Base-by-base conservation (phyloP, 2,888 invertebrate genomes). In the Octodonta nipae region DNA sequence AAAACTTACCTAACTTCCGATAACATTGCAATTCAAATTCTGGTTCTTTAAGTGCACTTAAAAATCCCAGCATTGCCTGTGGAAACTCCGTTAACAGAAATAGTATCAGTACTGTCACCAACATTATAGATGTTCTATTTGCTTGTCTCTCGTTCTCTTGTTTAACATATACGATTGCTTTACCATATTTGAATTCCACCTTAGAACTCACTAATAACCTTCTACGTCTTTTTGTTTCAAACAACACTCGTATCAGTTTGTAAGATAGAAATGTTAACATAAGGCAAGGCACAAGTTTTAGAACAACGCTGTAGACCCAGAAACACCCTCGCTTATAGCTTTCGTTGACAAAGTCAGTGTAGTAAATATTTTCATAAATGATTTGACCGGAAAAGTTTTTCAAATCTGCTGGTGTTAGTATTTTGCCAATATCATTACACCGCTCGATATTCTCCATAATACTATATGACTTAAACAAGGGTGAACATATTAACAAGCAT, bases 271-370 rank as follows among this genome's bases (percentile, higher is more conserved):
- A 73, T 1, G 91, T 91, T 26, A 93, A 66, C 5, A 87, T 77
- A 54, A 86, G 68, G 56, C 92, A 88, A 2, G 93, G 93, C 41
- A 92, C 78, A 33, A 93, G 66, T 64, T 93, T 93, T 47, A 92
- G 79, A 40, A 92, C 76, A n/a, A 91, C 85, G 57, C 89, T 83
- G 61, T 92, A 92, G 50, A 91, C 78, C 78, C 86, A 87, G 63
- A 88, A 85, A 54, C 87, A 89, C 38, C 83, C 70, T 32, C 62
- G 61, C 34, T 71, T 73, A 36, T 76, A 68, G 46, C 78, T 64
- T 29, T 70, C 65, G 46, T 68, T 70, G 49, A 77, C 75, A 48
- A 65, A 42, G 27, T 39, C 66, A 37, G 74, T 70, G 51, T 79
- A 78, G 33, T 55, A 56, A 12, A 57, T 45, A 2, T 52, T 45